These are phyloP conservation scores for Balearica regulorum DNA, from an alignment of 2,797 vertebrate species.

Conservation along the genomic window DNA sequence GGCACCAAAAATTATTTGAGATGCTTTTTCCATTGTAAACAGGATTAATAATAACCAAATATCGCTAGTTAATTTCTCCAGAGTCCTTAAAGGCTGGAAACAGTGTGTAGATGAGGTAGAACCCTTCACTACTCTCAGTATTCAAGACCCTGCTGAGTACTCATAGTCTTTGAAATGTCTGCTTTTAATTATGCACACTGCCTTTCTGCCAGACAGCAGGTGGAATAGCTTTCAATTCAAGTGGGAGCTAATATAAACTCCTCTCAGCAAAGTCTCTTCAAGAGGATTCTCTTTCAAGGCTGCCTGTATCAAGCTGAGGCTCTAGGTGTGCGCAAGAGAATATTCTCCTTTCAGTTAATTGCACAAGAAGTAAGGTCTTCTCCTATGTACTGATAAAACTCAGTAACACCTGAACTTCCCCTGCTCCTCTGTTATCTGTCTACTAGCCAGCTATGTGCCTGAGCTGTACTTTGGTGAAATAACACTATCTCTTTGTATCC, in stretches of 20 bases:
- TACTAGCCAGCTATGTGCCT: neutral
- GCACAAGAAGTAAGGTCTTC: neutral
- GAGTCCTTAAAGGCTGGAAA: slow-evolving; percentile 36
- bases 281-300: neutral
- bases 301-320: neutral
- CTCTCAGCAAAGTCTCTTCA: neutral
- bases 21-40: slow-evolving; percentile 44
- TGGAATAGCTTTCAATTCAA: slow-evolving; percentile 44
- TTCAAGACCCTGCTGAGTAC: slow-evolving; percentile 28
- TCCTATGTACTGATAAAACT: neutral
- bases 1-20: slow-evolving; percentile 3
- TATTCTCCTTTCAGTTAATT: neutral
- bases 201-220: slow-evolving; percentile 51
- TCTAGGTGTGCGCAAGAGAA: neutral
- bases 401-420: neutral
- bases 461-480: neutral
- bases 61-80: slow-evolving; percentile 51
- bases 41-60: slow-evolving; percentile 50
- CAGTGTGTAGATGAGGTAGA: slow-evolving; percentile 35
- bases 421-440: neutral
- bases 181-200: slow-evolving; percentile 63
- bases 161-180: slow-evolving; percentile 56
- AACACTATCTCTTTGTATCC: neutral
- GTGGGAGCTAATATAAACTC: slow-evolving; percentile 26
- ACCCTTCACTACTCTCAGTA: slow-evolving; percentile 7